A percentile compares a stretch with the other conserved stretches of the same genome.
Conservation (phyloP, 92 coral and sea anemone genomes). For the Bergia sp. region DNA sequence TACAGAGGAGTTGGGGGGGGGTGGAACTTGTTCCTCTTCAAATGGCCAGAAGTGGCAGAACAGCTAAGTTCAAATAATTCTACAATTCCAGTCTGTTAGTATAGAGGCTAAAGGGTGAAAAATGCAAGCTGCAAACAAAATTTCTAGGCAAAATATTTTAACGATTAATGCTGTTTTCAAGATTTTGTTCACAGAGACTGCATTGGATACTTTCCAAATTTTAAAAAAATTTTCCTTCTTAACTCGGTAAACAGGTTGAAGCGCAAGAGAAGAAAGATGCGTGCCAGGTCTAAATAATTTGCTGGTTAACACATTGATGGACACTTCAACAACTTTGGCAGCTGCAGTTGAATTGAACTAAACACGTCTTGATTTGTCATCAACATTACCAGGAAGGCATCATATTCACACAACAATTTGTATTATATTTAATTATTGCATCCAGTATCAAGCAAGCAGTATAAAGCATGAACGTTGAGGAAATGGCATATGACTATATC, state of each 20-base stretch:
- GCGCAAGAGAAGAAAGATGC: constrained; percentile 98
- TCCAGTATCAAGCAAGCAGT: background rate
- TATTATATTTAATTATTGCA: background rate
- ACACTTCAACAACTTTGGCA: constrained; percentile 26
- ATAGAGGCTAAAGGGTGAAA: too few relatives aligned
- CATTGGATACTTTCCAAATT: background rate
- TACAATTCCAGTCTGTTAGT: too few relatives aligned
- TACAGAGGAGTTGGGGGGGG: too few relatives aligned
- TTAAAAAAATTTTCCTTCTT: background rate
- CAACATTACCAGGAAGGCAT: background rate
- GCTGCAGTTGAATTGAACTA: constrained; percentile 40
- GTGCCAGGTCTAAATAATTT: constrained; percentile 88
- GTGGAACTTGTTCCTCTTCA: too few relatives aligned
- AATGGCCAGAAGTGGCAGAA: too few relatives aligned
- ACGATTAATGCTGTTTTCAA: too few relatives aligned
- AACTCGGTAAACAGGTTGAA: constrained; percentile 64
- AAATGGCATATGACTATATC: background rate
- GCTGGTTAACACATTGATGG: constrained; percentile 33
- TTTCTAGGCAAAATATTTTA: too few relatives aligned
- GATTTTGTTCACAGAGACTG: too few relatives aligned
- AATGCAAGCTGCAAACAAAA: too few relatives aligned
- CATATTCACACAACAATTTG: background rate
- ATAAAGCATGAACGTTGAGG: background rate
- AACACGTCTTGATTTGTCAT: constrained; percentile 14
- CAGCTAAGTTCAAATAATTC: too few relatives aligned